A percentile compares a stretch with the other conserved stretches of the same genome.
These are phyloP conservation scores for Antechinus stuartii DNA, from an alignment of 2,113 vertebrate genomes.

Conservation along the genomic window DNA sequence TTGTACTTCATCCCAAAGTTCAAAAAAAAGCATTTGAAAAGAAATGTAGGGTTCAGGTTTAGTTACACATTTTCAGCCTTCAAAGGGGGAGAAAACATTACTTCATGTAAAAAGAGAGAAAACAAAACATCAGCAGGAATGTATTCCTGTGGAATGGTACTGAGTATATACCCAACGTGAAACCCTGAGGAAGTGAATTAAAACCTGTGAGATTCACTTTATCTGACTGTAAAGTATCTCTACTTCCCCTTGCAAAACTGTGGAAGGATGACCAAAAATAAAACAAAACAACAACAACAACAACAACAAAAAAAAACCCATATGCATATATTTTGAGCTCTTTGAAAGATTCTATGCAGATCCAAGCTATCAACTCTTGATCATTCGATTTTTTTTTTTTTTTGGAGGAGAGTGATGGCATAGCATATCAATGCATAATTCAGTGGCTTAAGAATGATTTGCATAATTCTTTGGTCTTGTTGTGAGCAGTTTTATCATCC, in stretches of 20 bases:
- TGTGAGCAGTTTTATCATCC: neutral
- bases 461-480: conserved; percentile 13
- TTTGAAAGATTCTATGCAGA: conserved; percentile 2
- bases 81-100: neutral
- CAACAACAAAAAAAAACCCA: neutral
- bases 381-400: conserved; percentile 2
- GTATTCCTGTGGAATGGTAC: neutral
- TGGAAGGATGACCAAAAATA: neutral
- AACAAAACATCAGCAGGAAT: neutral
- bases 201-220: neutral
- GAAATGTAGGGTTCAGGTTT: neutral
- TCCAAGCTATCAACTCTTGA: conserved; percentile 19
- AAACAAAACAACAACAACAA: too few species aligned
- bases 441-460: neutral
- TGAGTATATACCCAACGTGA: neutral
- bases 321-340: conserved; percentile 38
- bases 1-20: neutral
- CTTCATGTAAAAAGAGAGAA: neutral
- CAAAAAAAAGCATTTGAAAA: neutral
- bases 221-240: conserved; percentile 20
- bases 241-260: neutral
- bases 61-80: neutral
- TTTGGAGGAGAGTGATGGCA: conserved; percentile 6
- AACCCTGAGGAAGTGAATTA: neutral
- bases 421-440: neutral